Evolutionary conservation across 2,888 invertebrate genomes (phyloP), one percentile per base, ranked within the genome.

Genomic region (Tryphoninae sp.): DNA sequence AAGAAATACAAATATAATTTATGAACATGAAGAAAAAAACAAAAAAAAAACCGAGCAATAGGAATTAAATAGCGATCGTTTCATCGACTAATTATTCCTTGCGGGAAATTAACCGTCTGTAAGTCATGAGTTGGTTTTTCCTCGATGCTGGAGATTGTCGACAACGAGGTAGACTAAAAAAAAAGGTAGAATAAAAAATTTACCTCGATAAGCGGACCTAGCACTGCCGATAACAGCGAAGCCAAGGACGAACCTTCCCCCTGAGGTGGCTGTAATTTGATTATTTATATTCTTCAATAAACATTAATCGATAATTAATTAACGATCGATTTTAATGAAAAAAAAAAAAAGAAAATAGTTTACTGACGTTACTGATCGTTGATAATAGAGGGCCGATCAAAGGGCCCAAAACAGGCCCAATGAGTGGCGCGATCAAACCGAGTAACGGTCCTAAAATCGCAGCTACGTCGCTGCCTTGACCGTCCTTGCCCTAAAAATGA

Each of bases 341-440:
- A 33, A 33, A 26, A 26, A 23, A 23, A 2, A 26, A 26, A 3
- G 6, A 26, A 3, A 33, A 33, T 6, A 33, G 33, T 22, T 59
- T 77, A 86, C 87, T 86, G 86, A 92, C 92, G 42, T 88, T 88
- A 74, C 90, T 91, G 61, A 84, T 89, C 9, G 88, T 82, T 4
- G 87, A 84, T 16, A 89, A 86, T 19, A 91, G 22, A 1, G 92
- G 92, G 1, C 90, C 90, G n/a, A 89, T 78, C 2, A 91, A 4
- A 0, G 92, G 91, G 1, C 90, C 91, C 0, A 87, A 62, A 13
- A 92, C 80, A 0, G 91, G 91, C 0, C 91, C 91, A 23, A 90
- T 88, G 2, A 92, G 81, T 3, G 92, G 92, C 0, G 87, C 90
- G 8, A 87, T 19, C 4, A 91, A 76, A 11, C 87, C 85, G 58